Base-by-base conservation (phyloP, 2,113 vertebrate genomes). In the Thalassoma bifasciatum region DNA sequence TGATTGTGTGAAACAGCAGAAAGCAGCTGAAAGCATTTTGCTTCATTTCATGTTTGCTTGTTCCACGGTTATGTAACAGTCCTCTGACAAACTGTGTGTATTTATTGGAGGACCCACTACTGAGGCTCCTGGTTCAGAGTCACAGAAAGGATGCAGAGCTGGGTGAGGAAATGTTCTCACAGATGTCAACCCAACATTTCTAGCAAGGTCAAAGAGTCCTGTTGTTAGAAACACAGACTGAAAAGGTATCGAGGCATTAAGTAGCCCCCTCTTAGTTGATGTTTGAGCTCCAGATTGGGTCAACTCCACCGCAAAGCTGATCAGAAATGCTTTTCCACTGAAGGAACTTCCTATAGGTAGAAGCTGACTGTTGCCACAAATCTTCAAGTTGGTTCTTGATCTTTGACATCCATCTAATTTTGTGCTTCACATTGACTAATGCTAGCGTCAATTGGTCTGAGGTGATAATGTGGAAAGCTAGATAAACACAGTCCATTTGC, bases 1-100 rank as follows among this genome's bases (percentile, higher is more conserved):
- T 66, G 90, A 93, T 88, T 88, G 85, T 70, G 63, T 90, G 76
- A 10, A 77, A 68, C 61, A 66, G 52, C 50, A 62, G 61, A 77
- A 53, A 71, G 71, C 72, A 62, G 66, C 77, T 81, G 51, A 68
- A 75, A 77, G 58, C 24, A 49, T 49, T 49, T 49, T 49, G 46
- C 46, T 49, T 49, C 19, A 9, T 21, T 21, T 58, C 71, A 53
- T 54, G 34, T 30, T 66, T 40, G 22, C 71, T 73, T 79, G 74
- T 77, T 77, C 38, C 56, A 40, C 21, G 61, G 24, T 3, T 8
- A 64, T 34, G 47, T 49, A 24, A 22, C 14, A 23, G 3, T 26
- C 57, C 22, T 16, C 21, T 21, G 26, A 26, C 46, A 62, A 40
- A 22, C 5, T 50, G 24, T 8, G n/a, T 42, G 22, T 56, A 47